A percentile compares a stretch with the other conserved stretches of the same genome.
Evolutionary conservation across 2,888 invertebrate genomes (phyloP).

Genomic region (Sussaba pulchella): DNA sequence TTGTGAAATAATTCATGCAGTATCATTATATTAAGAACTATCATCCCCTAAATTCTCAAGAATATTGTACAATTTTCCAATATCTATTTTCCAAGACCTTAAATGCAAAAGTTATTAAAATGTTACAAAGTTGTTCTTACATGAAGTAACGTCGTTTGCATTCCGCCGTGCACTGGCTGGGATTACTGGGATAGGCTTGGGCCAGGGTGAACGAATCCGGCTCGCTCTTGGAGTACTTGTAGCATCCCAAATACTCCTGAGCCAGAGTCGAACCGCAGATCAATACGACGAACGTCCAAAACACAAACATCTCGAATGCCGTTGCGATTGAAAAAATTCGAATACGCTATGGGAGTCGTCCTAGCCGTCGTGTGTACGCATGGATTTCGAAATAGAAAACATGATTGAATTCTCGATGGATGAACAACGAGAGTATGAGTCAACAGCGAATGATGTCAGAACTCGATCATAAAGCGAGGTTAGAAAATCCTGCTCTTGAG

Average conservation of each 20-base stretch:
- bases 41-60: too few relatives aligned
- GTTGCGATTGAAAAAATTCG: neutral
- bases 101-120: too few relatives aligned
- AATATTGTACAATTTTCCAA: too few relatives aligned
- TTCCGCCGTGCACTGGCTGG: conserved; percentile 75
- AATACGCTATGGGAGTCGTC: neutral
- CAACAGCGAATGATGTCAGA: conserved; percentile 33
- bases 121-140: conserved; percentile 71
- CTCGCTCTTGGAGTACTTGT: conserved; percentile 71
- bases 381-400: neutral
- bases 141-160: conserved; percentile 80
- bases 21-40: too few relatives aligned
- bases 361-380: conserved; percentile 1
- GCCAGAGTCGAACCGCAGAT: conserved; percentile 34
- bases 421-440: conserved; percentile 59
- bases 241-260: conserved; percentile 78
- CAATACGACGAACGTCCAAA: conserved; percentile 56
- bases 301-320: conserved; percentile 36
- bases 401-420: conserved; percentile 57
- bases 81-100: too few relatives aligned
- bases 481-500: conserved; percentile 7
- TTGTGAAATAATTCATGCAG: neutral
- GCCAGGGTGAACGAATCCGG: conserved; percentile 74
- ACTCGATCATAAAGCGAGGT: conserved; percentile 29
- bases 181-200: conserved; percentile 70